Percentiles rank a stretch among this genome's conserved stretches.
phyloP scores from a whole-genome alignment of 1,140 invertebrate genomes.

The Bombus haemorrhoidalis region DNA sequence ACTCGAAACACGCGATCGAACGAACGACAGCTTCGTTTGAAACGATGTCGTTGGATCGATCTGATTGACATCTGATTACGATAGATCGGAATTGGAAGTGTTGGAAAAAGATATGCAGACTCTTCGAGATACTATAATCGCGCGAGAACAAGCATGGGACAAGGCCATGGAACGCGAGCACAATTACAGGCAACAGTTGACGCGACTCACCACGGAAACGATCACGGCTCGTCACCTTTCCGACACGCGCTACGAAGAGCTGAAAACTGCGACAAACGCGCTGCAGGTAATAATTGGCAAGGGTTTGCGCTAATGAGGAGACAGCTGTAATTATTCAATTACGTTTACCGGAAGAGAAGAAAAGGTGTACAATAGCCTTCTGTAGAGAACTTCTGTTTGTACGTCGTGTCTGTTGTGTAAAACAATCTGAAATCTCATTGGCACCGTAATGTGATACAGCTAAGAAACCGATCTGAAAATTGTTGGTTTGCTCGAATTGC shows the following conservation, averaged over 20 bases:
- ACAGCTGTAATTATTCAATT: background rate
- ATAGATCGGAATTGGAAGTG: slow-evolving; percentile 74
- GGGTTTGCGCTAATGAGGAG: background rate
- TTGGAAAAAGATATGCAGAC: slow-evolving; percentile 74
- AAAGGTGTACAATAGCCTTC: background rate
- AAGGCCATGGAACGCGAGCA: slow-evolving; percentile 72
- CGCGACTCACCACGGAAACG: slow-evolving; percentile 71
- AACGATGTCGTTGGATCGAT: background rate
- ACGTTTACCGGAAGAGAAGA: background rate
- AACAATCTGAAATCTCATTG: background rate
- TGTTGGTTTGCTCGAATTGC: too few relatives aligned
- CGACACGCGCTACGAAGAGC: slow-evolving; percentile 72
- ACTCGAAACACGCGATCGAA: background rate
- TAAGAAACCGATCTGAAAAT: background rate
- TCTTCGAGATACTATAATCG: slow-evolving; percentile 71
- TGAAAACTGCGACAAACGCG: slow-evolving; percentile 58
- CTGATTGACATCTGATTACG: background rate
- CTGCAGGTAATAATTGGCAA: slow-evolving; percentile 60
- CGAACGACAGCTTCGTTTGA: background rate
- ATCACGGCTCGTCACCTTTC: slow-evolving; percentile 72
- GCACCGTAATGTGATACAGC: background rate
- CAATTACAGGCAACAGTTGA: slow-evolving; percentile 74
- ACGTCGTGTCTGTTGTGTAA: background rate
- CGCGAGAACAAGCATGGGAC: slow-evolving; percentile 73
- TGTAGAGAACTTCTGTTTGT: background rate